A percentile compares a stretch with the other conserved stretches of the same genome.
phyloP scores from a whole-genome alignment of 2,888 invertebrate genomes.

The Trissonchulus latispiculum region DNA sequence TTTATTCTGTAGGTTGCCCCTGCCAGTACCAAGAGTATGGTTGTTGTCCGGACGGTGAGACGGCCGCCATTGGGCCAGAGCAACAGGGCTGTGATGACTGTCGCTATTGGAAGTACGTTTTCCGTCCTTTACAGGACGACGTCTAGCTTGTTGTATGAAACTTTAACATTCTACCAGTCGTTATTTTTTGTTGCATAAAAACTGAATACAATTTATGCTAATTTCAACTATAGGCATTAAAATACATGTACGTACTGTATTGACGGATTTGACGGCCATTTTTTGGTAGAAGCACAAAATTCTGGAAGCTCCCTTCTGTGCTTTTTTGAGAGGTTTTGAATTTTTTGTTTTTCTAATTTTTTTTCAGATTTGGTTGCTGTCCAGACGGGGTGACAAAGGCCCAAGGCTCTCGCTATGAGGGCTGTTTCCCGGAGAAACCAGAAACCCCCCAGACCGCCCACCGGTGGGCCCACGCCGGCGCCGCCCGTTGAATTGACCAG shows the following conservation, averaged over 20 bases:
- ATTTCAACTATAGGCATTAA: too few relatives aligned
- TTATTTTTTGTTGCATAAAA: too few relatives aligned
- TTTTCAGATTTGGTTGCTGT: constrained; percentile 41
- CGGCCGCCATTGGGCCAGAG: constrained; percentile 59
- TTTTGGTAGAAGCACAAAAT: too few relatives aligned
- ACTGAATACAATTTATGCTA: too few relatives aligned
- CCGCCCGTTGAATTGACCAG: not conserved
- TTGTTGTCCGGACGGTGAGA: constrained; percentile 76
- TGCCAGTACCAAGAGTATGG: constrained; percentile 56
- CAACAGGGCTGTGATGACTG: constrained; percentile 61
- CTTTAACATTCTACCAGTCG: too few relatives aligned
- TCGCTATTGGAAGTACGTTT: constrained; percentile 30
- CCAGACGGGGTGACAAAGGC: constrained; percentile 37
- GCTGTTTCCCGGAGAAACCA: constrained; percentile 6
- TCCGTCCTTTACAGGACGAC: too few relatives aligned
- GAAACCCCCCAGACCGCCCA: constrained; percentile 4
- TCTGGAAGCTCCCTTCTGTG: too few relatives aligned
- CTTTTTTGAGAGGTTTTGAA: too few relatives aligned
- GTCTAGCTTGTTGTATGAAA: too few relatives aligned
- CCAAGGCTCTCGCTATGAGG: constrained; percentile 19
- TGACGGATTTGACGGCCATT: too few relatives aligned
- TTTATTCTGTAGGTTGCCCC: constrained; percentile 36
- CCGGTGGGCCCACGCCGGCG: not conserved
- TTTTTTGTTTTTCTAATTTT: not conserved
- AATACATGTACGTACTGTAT: too few relatives aligned